Evolutionary conservation across 2,797 vertebrate species (phyloP).

Genomic region (Centropyge bicolor): DNA sequence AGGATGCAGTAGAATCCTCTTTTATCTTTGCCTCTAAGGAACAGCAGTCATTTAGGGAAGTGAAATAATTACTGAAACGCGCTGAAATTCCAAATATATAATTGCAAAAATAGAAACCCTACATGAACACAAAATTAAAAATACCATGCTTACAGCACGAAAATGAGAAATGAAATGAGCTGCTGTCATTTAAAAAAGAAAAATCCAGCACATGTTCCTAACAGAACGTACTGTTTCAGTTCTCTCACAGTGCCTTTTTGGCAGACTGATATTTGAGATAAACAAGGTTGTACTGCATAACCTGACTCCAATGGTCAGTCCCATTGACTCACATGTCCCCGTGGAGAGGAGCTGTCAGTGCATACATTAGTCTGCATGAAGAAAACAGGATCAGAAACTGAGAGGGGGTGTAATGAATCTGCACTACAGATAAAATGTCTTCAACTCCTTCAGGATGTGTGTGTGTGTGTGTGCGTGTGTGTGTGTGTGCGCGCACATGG

Average conservation of each 20-base stretch:
- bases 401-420: slow-evolving; percentile 70
- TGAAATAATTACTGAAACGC: slow-evolving; percentile 31
- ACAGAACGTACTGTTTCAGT: background rate
- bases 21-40: slow-evolving; percentile 32
- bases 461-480: slow-evolving; percentile 28
- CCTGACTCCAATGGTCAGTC: slow-evolving; percentile 33
- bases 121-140: slow-evolving; percentile 1
- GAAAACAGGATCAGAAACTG: slow-evolving; percentile 58
- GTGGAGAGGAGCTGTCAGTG: slow-evolving; percentile 52
- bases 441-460: slow-evolving; percentile 43
- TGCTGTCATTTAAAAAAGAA: background rate
- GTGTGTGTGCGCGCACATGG: slow-evolving; percentile 19
- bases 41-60: slow-evolving; percentile 9
- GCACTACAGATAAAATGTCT: slow-evolving; percentile 68
- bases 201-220: background rate
- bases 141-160: background rate
- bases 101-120: background rate
- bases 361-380: slow-evolving; percentile 54
- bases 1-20: slow-evolving; percentile 7
- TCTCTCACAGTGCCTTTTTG: background rate
- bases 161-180: background rate
- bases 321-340: slow-evolving; percentile 50
- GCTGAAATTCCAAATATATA: background rate
- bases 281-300: slow-evolving; percentile 34
- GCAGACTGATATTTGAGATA: slow-evolving; percentile 9